phyloP scores from a whole-genome alignment of 2,888 invertebrate species.

The Rotaria macrura region DNA sequence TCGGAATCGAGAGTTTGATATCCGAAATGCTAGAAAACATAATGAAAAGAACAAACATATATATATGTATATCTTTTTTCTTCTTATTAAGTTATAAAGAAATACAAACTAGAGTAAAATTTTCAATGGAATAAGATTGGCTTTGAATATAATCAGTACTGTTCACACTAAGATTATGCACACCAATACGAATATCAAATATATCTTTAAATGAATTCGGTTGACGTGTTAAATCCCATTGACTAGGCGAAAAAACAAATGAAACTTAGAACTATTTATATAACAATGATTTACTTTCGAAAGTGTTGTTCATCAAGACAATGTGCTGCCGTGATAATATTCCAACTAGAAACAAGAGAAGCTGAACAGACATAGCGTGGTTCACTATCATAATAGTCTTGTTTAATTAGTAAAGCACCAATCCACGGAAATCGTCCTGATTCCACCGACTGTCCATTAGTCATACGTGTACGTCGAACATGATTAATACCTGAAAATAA shows the following conservation, averaged over 20 bases:
- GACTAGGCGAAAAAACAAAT: not conserved
- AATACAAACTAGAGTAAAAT: not conserved
- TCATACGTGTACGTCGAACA: not conserved
- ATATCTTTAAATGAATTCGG: constrained; percentile 9
- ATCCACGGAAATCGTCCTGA: not conserved
- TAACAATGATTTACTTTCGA: not conserved
- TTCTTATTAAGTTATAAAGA: not conserved
- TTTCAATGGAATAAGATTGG: not conserved
- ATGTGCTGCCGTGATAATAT: not conserved
- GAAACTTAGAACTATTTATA: not conserved
- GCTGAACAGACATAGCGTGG: constrained; percentile 6
- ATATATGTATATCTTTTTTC: not conserved
- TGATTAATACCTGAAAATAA: not conserved
- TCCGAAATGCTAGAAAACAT: not conserved
- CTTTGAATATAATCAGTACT: not conserved
- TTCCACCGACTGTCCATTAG: not conserved
- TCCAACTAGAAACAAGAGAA: constrained; percentile 10
- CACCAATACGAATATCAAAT: constrained; percentile 8
- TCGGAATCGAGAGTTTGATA: not conserved
- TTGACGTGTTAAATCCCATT: not conserved
- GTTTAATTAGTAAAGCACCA: not conserved
- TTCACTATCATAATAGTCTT: not conserved
- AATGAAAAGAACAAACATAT: not conserved
- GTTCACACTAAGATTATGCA: constrained; percentile 11
- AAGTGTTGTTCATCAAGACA: not conserved